Base-by-base conservation (phyloP, 2,113 vertebrate genomes). In the Thamnophis sirtalis region DNA sequence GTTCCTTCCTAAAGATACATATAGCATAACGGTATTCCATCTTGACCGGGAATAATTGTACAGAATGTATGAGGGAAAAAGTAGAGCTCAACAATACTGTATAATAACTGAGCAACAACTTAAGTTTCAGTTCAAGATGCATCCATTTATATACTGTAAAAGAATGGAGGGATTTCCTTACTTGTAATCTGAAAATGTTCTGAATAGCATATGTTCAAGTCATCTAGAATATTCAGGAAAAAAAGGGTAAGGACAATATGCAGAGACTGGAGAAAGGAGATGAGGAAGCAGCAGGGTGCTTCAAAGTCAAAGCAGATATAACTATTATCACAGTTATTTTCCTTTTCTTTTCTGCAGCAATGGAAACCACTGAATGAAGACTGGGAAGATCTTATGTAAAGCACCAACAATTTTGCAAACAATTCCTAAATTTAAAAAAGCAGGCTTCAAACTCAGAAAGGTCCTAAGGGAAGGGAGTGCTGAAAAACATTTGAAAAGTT, bases 241-340 rank as follows among this genome's bases (percentile, higher is more conserved):
- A 2, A 43, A 24, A 0, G 0, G 53, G 1, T 88, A n/a, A 0
- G 84, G 84, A 33, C n/a, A 33, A 51, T 1, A 7, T 55, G 9
- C 50, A 53, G 1, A 17, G 0, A 53, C 43, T 58, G 53, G 9
- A n/a, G 53, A 5, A 1, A 0, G 0, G 0, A 84, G 92, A 60
- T 51, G 17, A 85, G 51, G 51, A 73, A 53, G 22, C 50, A 87
- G 60, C 50, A 87, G 60, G 88, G 33, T 58, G 60, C 56, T 48
- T 90, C 90, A 92, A 93, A 93, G 60, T 84, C 84, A 91, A 8
- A 49, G 48, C 53, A 90, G 54, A 90, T 93, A 60, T 60, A 91
- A 87, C 63, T 92, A 38, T 84, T 90, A 48, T 5, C 89, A 19
- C 2, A 48, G 6, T n/a, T n/a, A 24, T 93, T 80, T 80, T 43